These are phyloP conservation scores for Gymnocypris eckloni DNA, from an alignment of 2,797 vertebrate genomes.

Conservation along the genomic window DNA sequence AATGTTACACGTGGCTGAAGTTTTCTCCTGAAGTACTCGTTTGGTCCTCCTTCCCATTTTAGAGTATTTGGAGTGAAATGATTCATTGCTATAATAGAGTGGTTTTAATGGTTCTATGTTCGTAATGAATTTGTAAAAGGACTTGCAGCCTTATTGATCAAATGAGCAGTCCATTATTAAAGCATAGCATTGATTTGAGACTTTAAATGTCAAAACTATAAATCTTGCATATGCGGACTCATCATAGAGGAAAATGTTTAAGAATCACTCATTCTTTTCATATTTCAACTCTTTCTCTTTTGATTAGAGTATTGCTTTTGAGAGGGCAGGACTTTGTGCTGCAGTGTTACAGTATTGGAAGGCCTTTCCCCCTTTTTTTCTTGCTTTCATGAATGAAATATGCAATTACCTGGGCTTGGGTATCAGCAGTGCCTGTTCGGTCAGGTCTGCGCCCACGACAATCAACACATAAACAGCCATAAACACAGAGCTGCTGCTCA, in stretches of 20 bases:
- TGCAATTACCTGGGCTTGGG: slow-evolving; percentile 78
- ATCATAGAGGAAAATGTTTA: slow-evolving; percentile 6
- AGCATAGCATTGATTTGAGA: background rate
- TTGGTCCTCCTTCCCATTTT: slow-evolving; percentile 27
- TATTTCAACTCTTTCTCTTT: slow-evolving; percentile 38
- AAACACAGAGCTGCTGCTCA: slow-evolving; percentile 76
- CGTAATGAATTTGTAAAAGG: background rate
- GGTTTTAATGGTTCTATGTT: slow-evolving; percentile 13
- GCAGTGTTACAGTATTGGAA: slow-evolving; percentile 48
- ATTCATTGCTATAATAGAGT: slow-evolving; percentile 22
- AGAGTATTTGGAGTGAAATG: slow-evolving; percentile 25
- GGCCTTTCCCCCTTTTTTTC: slow-evolving; percentile 44
- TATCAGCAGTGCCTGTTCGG: slow-evolving; percentile 75
- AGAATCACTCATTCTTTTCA: slow-evolving; percentile 1
- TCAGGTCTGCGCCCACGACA: slow-evolving; percentile 76
- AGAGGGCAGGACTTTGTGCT: slow-evolving; percentile 37
- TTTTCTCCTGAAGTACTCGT: slow-evolving; percentile 36
- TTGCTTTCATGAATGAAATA: slow-evolving; percentile 75
- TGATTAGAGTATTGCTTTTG: slow-evolving; percentile 34
- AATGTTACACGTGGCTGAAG: slow-evolving; percentile 52
- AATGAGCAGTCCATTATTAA: slow-evolving; percentile 28
- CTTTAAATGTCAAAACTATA: background rate
- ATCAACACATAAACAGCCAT: slow-evolving; percentile 68
- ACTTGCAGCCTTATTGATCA: slow-evolving; percentile 29
- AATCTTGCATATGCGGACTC: slow-evolving; percentile 6